These are phyloP conservation scores for Nothobranchius furzeri DNA, from an alignment of 2,113 vertebrate species.

Conservation along the genomic window DNA sequence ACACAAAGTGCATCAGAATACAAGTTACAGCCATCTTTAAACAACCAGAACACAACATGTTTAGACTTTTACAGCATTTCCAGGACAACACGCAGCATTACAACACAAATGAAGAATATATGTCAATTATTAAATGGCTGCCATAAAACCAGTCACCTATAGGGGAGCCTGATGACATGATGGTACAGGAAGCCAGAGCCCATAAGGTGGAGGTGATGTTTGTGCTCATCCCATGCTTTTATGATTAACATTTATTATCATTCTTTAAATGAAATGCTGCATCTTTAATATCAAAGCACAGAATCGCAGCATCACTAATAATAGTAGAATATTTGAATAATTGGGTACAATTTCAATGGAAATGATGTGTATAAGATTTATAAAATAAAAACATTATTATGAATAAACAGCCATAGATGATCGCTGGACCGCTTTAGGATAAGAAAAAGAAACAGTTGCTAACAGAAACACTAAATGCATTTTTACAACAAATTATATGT, in stretches of 20 bases:
- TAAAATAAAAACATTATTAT: background rate
- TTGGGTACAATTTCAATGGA: background rate
- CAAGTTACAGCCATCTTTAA: background rate
- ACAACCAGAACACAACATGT: background rate
- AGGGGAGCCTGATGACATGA: background rate
- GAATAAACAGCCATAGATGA: background rate
- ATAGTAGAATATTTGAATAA: background rate
- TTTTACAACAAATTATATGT: slow-evolving; percentile 12
- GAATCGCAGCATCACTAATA: background rate
- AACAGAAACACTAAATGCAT: slow-evolving; percentile 4
- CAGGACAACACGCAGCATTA: background rate
- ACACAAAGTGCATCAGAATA: slow-evolving; percentile 7
- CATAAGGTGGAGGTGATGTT: slow-evolving; percentile 41
- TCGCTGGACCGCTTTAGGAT: background rate
- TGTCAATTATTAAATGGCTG: background rate
- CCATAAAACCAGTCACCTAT: background rate
- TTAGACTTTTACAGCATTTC: background rate
- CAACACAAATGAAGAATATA: background rate
- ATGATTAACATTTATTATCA: slow-evolving; percentile 25
- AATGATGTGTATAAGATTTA: background rate
- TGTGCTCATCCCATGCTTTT: slow-evolving; percentile 41
- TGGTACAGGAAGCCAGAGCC: slow-evolving; percentile 35
- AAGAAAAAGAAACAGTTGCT: slow-evolving; percentile 1
- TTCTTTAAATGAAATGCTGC: slow-evolving; percentile 25
- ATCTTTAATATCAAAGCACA: slow-evolving; percentile 10